Evolutionary conservation across 1,140 invertebrate genomes (phyloP).

Genomic region (Nephotettix cincticeps): DNA sequence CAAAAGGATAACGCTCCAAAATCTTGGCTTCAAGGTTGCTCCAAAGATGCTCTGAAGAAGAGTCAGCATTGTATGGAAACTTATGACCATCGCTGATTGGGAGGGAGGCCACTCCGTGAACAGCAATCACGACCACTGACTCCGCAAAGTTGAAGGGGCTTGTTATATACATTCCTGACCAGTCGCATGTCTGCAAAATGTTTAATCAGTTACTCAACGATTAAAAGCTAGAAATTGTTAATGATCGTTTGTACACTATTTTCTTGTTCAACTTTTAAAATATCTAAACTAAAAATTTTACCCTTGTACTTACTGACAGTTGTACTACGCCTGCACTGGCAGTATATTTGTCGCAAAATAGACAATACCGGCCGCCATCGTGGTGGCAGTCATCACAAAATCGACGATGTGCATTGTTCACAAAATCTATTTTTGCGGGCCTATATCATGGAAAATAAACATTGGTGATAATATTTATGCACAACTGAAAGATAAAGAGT

Average conservation of each 20-base stretch:
- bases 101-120: slow-evolving; percentile 65
- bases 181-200: slow-evolving; percentile 59
- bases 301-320: neutral
- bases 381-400: too few species aligned
- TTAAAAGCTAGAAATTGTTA: neutral
- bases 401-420: too few species aligned
- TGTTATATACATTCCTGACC: slow-evolving; percentile 66
- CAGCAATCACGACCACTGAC: slow-evolving; percentile 68
- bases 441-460: too few species aligned
- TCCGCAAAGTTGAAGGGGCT: slow-evolving; percentile 77
- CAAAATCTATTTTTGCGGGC: too few species aligned
- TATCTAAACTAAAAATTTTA: neutral
- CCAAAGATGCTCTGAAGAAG: slow-evolving; percentile 63
- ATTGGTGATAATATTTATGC: too few species aligned
- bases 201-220: slow-evolving; percentile 27
- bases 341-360: too few species aligned
- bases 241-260: neutral
- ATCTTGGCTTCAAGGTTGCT: slow-evolving; percentile 57
- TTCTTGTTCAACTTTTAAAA: neutral
- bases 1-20: slow-evolving; percentile 55
- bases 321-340: neutral
- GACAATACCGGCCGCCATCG: too few species aligned
- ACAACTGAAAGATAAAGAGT: too few species aligned
- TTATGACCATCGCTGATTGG: slow-evolving; percentile 40
- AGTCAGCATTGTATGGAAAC: slow-evolving; percentile 62